Percentiles rank a stretch among this genome's conserved stretches.
Conservation (phyloP, 2,113 vertebrate species). For the Esox niger region DNA sequence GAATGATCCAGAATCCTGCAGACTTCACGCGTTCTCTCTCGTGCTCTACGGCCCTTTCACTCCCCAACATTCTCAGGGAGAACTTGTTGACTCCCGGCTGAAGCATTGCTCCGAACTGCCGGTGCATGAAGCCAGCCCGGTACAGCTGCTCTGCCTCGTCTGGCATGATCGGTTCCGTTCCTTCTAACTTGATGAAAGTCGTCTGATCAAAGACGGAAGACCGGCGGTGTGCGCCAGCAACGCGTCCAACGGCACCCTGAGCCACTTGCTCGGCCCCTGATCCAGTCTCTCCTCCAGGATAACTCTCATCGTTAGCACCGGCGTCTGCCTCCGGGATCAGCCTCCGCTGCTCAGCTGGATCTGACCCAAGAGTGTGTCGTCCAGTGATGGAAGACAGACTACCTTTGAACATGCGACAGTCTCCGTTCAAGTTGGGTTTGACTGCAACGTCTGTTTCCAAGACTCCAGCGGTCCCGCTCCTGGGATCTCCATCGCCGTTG, state of each 20-base stretch:
- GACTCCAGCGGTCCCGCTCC: slow-evolving; percentile 57
- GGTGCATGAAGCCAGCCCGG: slow-evolving; percentile 94
- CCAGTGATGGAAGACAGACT: slow-evolving; percentile 91
- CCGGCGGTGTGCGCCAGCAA: slow-evolving; percentile 39
- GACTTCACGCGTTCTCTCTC: slow-evolving; percentile 96
- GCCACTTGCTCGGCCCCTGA: slow-evolving; percentile 69
- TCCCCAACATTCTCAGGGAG: slow-evolving; percentile 97
- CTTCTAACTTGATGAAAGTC: slow-evolving; percentile 87
- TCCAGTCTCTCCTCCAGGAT: slow-evolving; percentile 71
- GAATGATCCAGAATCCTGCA: slow-evolving; percentile 98
- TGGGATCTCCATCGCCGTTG: slow-evolving; percentile 65
- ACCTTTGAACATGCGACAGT: slow-evolving; percentile 89
- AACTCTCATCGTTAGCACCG: slow-evolving; percentile 64
- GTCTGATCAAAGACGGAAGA: slow-evolving; percentile 71
- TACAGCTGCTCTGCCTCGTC: slow-evolving; percentile 84
- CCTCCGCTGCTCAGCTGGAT: slow-evolving; percentile 83
- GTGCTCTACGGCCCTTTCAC: slow-evolving; percentile 96
- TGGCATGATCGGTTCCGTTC: slow-evolving; percentile 82
- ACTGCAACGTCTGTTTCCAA: slow-evolving; percentile 75
- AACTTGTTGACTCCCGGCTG: slow-evolving; percentile 99
- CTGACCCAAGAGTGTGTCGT: slow-evolving; percentile 77
- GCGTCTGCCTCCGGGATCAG: slow-evolving; percentile 87
- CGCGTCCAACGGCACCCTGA: slow-evolving; percentile 41
- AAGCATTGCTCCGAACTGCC: slow-evolving; percentile 95
- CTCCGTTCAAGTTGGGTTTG: slow-evolving; percentile 92